A percentile compares a stretch with the other conserved stretches of the same genome.
Evolutionary conservation across 2,888 invertebrate species (phyloP).

Genomic region (Heteromyza rotundicornis): DNA sequence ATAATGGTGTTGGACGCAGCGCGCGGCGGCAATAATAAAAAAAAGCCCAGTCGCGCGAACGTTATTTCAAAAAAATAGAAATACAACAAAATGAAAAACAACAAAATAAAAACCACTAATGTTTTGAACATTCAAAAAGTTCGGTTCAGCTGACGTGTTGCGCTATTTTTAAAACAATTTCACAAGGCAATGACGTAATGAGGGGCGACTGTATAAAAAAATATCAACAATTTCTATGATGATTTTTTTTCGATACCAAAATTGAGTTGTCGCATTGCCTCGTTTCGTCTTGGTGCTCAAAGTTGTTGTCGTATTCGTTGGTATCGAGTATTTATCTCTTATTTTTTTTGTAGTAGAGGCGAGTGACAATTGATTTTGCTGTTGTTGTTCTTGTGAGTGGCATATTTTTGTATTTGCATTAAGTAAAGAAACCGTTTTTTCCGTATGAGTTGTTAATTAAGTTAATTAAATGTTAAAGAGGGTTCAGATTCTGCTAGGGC

Average conservation of each 20-base stretch:
- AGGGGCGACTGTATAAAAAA: too few species aligned
- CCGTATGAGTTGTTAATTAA: not conserved
- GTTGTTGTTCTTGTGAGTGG: conserved; percentile 28
- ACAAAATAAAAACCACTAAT: conserved; percentile 2
- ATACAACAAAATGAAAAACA: conserved; percentile 14
- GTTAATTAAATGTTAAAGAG: not conserved
- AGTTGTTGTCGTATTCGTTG: not conserved
- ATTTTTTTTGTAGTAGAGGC: conserved; percentile 27
- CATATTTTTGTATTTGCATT: conserved; percentile 35
- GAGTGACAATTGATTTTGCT: conserved; percentile 14
- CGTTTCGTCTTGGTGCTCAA: too few species aligned
- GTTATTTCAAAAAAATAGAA: conserved; percentile 12
- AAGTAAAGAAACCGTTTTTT: not conserved
- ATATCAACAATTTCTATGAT: not conserved
- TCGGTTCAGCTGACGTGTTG: conserved; percentile 50
- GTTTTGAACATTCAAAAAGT: not conserved
- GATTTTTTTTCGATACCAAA: not conserved
- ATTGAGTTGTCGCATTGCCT: too few species aligned
- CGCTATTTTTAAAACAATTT: conserved; percentile 55
- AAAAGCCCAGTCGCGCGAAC: not conserved
- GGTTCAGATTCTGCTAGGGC: too few species aligned
- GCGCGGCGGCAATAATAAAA: not conserved
- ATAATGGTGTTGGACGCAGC: not conserved
- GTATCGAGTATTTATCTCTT: conserved; percentile 14
- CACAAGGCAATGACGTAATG: conserved; percentile 53